Evolutionary conservation across 2,888 invertebrate genomes (phyloP).

Genomic region (Endotricha flammealis): DNA sequence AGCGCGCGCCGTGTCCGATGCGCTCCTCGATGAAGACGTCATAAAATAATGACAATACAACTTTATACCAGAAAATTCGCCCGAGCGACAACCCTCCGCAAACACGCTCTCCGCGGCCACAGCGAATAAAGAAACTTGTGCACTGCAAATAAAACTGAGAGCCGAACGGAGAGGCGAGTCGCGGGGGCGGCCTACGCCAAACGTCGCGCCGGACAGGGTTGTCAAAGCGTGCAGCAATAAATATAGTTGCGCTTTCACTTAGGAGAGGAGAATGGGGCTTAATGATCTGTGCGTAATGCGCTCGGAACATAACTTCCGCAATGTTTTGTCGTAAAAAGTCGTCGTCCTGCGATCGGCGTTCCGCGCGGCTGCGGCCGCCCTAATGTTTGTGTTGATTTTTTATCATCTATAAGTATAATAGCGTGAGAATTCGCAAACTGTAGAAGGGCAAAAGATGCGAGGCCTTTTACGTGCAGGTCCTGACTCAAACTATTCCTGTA

Average conservation of each 20-base stretch:
- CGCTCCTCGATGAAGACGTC: conserved; percentile 60
- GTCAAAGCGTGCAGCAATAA: conserved; percentile 65
- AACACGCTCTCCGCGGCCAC: conserved; percentile 16
- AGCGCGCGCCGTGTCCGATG: conserved; percentile 38
- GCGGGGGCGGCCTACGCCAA: conserved; percentile 28
- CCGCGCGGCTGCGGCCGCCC: conserved; percentile 10
- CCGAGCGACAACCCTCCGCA: conserved; percentile 42
- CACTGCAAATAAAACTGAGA: too few relatives aligned
- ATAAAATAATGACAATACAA: conserved; percentile 67
- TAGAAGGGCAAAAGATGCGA: too few relatives aligned
- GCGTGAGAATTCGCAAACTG: neutral
- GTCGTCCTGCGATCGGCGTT: conserved; percentile 30
- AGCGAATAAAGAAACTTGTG: conserved; percentile 6
- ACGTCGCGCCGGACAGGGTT: conserved; percentile 43
- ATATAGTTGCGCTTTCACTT: conserved; percentile 57
- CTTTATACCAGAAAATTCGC: conserved; percentile 48
- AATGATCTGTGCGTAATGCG: conserved; percentile 71
- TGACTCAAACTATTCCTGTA: too few relatives aligned
- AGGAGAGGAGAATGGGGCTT: conserved; percentile 50
- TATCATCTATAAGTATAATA: neutral
- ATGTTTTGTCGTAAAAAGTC: conserved; percentile 66
- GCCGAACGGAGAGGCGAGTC: too few relatives aligned
- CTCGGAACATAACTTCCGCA: conserved; percentile 66
- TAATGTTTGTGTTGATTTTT: conserved; percentile 1
- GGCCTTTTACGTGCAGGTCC: too few relatives aligned